A percentile compares a stretch with the other conserved stretches of the same genome.
Conservation (phyloP, 1,140 invertebrate genomes). For the Piezodorus guildinii region DNA sequence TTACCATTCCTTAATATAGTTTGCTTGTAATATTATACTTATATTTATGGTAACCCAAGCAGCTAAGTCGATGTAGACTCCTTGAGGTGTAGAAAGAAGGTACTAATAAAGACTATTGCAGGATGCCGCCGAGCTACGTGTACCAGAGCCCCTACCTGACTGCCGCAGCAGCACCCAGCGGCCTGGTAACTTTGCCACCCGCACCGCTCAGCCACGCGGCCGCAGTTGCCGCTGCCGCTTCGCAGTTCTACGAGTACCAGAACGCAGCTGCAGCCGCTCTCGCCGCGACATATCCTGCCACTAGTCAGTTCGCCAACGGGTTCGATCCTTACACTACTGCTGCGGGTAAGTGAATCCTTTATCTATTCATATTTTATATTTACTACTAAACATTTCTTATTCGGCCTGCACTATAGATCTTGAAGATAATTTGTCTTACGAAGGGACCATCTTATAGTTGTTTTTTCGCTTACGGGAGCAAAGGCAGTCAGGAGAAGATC, state of each 20-base stretch:
- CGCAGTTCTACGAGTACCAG: slow-evolving; percentile 36
- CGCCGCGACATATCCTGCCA: slow-evolving; percentile 30
- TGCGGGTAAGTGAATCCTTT: slow-evolving; percentile 27
- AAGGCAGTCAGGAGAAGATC: too few relatives aligned
- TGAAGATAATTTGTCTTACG: too few relatives aligned
- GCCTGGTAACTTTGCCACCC: slow-evolving; percentile 33
- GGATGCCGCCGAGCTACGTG: slow-evolving; percentile 35
- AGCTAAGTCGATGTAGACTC: too few relatives aligned
- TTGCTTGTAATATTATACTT: too few relatives aligned
- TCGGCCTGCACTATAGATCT: too few relatives aligned
- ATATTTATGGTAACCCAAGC: too few relatives aligned
- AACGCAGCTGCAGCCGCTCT: slow-evolving; percentile 31
- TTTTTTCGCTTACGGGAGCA: too few relatives aligned
- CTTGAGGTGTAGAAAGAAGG: not conserved
- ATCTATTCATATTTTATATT: too few relatives aligned
- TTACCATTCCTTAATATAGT: too few relatives aligned
- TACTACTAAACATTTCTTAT: too few relatives aligned
- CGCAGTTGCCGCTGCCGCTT: slow-evolving; percentile 28
- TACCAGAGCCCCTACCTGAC: slow-evolving; percentile 34
- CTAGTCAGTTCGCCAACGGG: slow-evolving; percentile 31
- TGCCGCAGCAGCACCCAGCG: slow-evolving; percentile 28
- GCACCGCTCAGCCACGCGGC: slow-evolving; percentile 29
- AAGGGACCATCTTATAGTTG: too few relatives aligned
- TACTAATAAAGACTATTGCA: slow-evolving; percentile 24
- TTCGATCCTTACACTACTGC: slow-evolving; percentile 32